These are phyloP conservation scores for Manacus vitellinus DNA, from an alignment of 2,113 vertebrate genomes.

Conservation along the genomic window DNA sequence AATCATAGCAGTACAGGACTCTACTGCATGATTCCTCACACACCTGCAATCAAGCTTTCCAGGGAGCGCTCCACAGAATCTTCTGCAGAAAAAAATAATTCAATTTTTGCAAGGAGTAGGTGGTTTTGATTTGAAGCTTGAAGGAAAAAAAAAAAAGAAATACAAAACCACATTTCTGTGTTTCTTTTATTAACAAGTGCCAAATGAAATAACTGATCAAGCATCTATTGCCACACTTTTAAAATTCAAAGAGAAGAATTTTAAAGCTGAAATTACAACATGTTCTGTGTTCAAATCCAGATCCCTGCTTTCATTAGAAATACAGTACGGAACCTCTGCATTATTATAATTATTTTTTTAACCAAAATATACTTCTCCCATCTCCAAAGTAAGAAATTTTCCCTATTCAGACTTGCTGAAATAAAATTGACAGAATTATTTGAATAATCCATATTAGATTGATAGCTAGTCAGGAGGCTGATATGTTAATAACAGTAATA, in stretches of 20 bases:
- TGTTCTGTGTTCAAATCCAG: constrained; percentile 19
- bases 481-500: constrained; percentile 24
- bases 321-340: neutral
- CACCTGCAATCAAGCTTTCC: neutral
- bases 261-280: neutral
- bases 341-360: neutral
- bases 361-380: constrained; percentile 53
- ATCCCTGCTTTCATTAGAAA: constrained; percentile 15
- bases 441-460: constrained; percentile 47
- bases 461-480: constrained; percentile 19
- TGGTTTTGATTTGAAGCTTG: neutral
- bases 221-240: neutral
- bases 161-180: neutral
- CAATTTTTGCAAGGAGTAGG: neutral
- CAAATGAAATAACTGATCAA: neutral
- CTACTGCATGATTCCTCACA: neutral
- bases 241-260: neutral
- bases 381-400: constrained; percentile 17
- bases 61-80: neutral
- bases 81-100: neutral
- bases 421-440: constrained; percentile 37
- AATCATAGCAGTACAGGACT: neutral
- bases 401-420: constrained; percentile 35
- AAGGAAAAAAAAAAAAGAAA: neutral
- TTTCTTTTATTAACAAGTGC: neutral